Conservation (phyloP, 1,140 invertebrate species). For the Probaryconus sp. region DNA sequence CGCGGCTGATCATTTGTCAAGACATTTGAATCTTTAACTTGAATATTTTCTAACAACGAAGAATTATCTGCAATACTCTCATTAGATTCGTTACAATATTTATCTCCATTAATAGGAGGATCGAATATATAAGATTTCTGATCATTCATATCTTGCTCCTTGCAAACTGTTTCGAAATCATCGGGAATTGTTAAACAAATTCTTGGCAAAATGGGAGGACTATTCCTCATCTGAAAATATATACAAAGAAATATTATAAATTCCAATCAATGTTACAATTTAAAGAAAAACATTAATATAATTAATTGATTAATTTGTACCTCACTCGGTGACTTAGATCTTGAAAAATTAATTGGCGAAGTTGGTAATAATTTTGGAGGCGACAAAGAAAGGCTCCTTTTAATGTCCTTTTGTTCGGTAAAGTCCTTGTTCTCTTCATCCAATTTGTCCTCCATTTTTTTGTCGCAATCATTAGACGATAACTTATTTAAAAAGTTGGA, state of each 20-base stretch:
- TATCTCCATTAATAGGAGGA: background rate
- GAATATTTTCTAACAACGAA: constrained; percentile 12
- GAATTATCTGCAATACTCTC: constrained; percentile 8
- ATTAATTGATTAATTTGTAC: constrained; percentile 10
- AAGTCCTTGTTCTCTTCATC: background rate
- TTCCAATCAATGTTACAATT: no score
- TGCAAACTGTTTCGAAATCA: constrained; percentile 9
- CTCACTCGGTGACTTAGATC: constrained; percentile 18
- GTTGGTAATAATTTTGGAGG: constrained; percentile 31
- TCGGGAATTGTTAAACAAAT: constrained; percentile 14
- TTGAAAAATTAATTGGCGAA: constrained; percentile 7
- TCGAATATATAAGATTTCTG: constrained; percentile 4
- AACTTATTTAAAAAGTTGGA: constrained; percentile 27
- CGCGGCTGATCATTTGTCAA: background rate
- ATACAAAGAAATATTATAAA: background rate
- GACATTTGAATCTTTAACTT: constrained; percentile 13
- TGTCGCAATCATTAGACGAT: background rate
- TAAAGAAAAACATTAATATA: background rate
- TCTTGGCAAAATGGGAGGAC: constrained; percentile 42
- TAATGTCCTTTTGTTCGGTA: background rate
- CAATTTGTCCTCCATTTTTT: constrained; percentile 1
- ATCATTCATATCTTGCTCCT: constrained; percentile 1
- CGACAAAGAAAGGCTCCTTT: constrained; percentile 22
- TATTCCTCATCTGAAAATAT: constrained; percentile 45
- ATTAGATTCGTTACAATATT: constrained; percentile 9